Base-by-base conservation (phyloP, 2,888 invertebrate genomes). In the Sepioteuthis lessoniana region DNA sequence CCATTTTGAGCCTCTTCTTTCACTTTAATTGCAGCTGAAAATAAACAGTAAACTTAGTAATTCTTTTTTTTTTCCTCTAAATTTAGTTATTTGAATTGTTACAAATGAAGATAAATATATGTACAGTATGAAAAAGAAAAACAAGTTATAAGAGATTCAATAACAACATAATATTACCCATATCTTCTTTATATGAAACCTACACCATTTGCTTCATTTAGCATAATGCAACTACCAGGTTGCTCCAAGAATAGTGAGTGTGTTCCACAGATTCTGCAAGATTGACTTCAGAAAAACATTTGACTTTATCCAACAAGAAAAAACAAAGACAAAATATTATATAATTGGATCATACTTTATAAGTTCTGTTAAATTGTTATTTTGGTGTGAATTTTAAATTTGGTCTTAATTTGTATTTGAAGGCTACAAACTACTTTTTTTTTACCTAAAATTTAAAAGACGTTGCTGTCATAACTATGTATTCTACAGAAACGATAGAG, bases 1-100 rank as follows among this genome's bases (percentile, higher is more conserved):
- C 47, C 47, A 42, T 47, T n/a, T 92, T 38, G 91, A 91, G 42
- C 16, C 16, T 42, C 92, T 16, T 92, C 92, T 92, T 92, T 92
- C 0, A 46, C 16, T 92, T 92, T 92, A 19, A 42, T 42, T 76
- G 76, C 13, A n/a, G 76, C 76, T 76, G n/a, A 35, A 76, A 76
- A n/a, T 13, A 76, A 76, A 76, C n/a, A 76, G 19, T 13, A 76
- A 8, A 35, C 16, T 16, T 10, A 35, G 76, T 0, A 76, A 16
- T n/a, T 10, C 8, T 31, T 5, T 60, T 60, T n/a, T 76, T 76
- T 76, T 76, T 8, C n/a, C n/a, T n/a, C n/a, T n/a, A n/a, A 31
- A 76, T n/a, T 76, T 76, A 60, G 3, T 28, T 60, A 60, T 60
- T 60, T 60, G 31, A 8, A 60, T 28, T 8, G 31, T 60, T 28